Base-by-base conservation (phyloP, 2,888 invertebrate species). In the Mechanitis mazaeus region DNA sequence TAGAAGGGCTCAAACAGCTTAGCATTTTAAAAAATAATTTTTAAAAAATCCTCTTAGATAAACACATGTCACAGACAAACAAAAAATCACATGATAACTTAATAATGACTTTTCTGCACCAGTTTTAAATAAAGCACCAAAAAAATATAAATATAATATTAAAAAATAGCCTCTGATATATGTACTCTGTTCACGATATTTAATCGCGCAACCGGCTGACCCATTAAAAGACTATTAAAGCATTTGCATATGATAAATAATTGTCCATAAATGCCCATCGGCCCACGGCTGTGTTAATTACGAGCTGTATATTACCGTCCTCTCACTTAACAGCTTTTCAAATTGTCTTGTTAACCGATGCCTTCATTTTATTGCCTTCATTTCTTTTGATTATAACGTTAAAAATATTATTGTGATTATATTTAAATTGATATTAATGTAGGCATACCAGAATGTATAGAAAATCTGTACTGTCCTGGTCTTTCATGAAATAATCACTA, bases 241-340 rank as follows among this genome's bases (percentile, higher is more conserved):
- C 75, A 86, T 87, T 87, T 81, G 79, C 84, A 87, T 87, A 81
- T 79, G 80, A 84, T 83, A 80, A 83, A 84, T 80, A 78, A 79
- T 83, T 31, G 50, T 50, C 81, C 76, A 82, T 83, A 81, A 83
- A 78, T 73, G 75, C 74, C 72, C 70, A 70, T 73, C 73, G 71
- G 71, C 73, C 75, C 75, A 75, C 80, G 79, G 73, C 77, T 77
- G 76, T 80, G 80, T 80, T 80, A 75, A 80, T 82, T 76, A 75
- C 71, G 70, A 72, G 58, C 54, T 9, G 60, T 60, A 56, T 59
- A 63, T 67, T 67, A 65, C 61, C 53, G 58, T 54, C 45, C 54
- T 33, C 31, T 50, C 54, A 65, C 58, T 62, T 61, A 55, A 60
- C 62, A 64, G 57, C 53, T 58, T 54, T 65, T 63, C 57, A 64